Base-by-base conservation (phyloP, 2,888 invertebrate genomes). In the Pollenia angustigena region DNA sequence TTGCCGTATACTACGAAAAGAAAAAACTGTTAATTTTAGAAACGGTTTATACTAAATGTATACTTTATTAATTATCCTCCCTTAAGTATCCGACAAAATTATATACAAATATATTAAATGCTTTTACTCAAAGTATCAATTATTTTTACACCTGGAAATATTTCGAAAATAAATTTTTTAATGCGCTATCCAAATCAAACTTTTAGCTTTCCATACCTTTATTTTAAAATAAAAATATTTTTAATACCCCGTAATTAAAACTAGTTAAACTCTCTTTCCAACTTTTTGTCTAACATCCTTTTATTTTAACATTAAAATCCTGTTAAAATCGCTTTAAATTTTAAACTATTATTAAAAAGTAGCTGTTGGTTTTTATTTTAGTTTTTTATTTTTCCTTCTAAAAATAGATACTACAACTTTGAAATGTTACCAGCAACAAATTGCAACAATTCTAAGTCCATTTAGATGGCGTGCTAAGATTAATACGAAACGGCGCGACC, bases 381-480 rank as follows among this genome's bases (percentile, higher is more conserved):
- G 3, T 40, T 23, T 10, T 23, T 64, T 40, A n/a, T n/a, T 44
- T 23, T 32, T 52, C 10, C 10, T n/a, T n/a, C n/a, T 54, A 8
- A 64, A 66, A 4, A 50, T 69, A 69, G 60, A 62, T 16, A 72
- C 64, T 54, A 44, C 52, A 69, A 32, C 58, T 18, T 32, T 32
- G 32, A 32, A 54, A 32, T 12, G 52, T 71, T 23, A 4, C 11
- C 16, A 81, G 48, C 81, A 81, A 89, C 89, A 89, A 88, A 89
- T 89, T 89, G 88, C 88, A 78, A 88, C 85, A 88, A 88, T 89
- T 89, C 89, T 76, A 82, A 88, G 88, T 88, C 85, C 86, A 88
- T 89, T 89, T 88, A 89, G 88, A 89, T 89, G 88, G 88, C 89
- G 89, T 89, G 90, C 83, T 54, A 82, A 85, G 89, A 89, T 89